Evolutionary conservation across 2,797 vertebrate genomes (phyloP).

Genomic region (Myripristis jacobus): DNA sequence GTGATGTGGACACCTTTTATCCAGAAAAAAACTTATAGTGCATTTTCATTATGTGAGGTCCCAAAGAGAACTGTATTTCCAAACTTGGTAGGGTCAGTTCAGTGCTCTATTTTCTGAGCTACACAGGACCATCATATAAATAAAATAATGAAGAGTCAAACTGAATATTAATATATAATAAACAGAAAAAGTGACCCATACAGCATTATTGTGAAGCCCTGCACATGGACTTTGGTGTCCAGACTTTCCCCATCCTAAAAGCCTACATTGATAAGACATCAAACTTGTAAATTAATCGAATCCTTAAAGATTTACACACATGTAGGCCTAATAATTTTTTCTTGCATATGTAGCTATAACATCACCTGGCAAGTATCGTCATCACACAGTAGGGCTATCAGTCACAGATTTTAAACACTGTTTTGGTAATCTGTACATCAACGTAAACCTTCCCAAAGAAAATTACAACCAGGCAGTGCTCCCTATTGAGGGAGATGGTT

Average conservation of each 20-base stretch:
- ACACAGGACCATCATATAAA: neutral
- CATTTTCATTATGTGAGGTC: too few relatives aligned
- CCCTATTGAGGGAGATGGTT: slow-evolving; percentile 43
- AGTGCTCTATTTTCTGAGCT: neutral
- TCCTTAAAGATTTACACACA: slow-evolving; percentile 20
- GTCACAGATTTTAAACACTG: slow-evolving; percentile 31
- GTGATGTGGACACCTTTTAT: too few relatives aligned
- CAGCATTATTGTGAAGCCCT: neutral
- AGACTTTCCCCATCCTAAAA: too few relatives aligned
- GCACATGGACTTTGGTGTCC: too few relatives aligned
- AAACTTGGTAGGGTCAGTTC: neutral
- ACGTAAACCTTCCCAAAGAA: slow-evolving; percentile 53
- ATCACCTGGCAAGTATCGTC: slow-evolving; percentile 3
- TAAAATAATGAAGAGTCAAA: too few relatives aligned
- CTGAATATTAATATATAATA: too few relatives aligned
- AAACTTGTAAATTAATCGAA: slow-evolving; percentile 4
- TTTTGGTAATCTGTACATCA: slow-evolving; percentile 45
- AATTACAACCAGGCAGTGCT: slow-evolving; percentile 45
- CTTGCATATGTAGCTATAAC: neutral
- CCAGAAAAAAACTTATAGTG: too few relatives aligned
- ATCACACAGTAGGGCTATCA: slow-evolving; percentile 20
- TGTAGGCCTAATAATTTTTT: neutral
- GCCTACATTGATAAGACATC: neutral
- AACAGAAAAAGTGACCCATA: too few relatives aligned
- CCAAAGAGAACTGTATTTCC: too few relatives aligned